phyloP scores from a whole-genome alignment of 2,888 invertebrate genomes.

The Calephelis perditalis region DNA sequence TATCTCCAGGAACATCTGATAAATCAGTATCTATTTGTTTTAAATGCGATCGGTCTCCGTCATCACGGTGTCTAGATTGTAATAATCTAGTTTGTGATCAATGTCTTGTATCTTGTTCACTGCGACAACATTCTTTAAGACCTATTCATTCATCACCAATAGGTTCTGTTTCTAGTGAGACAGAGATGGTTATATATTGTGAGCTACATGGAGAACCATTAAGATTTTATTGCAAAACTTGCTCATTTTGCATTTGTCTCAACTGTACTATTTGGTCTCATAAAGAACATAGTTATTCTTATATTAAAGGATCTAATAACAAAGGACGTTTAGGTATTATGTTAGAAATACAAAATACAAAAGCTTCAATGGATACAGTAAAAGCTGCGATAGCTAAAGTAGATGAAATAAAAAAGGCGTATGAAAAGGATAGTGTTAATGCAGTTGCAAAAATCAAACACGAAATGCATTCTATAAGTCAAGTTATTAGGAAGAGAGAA shows the following conservation, averaged over 20 bases:
- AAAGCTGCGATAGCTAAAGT: neutral
- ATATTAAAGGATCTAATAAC: neutral
- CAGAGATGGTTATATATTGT: slow-evolving; percentile 22
- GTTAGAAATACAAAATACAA: slow-evolving; percentile 9
- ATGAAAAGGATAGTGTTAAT: neutral
- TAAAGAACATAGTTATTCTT: neutral
- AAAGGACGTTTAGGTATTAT: neutral
- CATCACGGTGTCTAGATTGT: neutral
- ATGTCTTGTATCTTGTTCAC: neutral
- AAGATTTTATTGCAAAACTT: slow-evolving; percentile 8
- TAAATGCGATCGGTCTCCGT: neutral
- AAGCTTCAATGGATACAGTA: neutral
- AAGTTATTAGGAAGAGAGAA: slow-evolving; percentile 4
- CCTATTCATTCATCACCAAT: neutral
- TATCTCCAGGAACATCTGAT: neutral
- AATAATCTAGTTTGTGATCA: neutral
- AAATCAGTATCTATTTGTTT: neutral
- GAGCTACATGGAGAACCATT: slow-evolving; percentile 3
- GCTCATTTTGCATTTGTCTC: slow-evolving; percentile 2
- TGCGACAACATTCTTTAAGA: neutral
- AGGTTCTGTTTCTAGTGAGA: slow-evolving; percentile 20
- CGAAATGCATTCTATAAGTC: neutral
- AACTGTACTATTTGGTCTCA: slow-evolving; percentile 5
- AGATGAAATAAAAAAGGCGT: neutral
- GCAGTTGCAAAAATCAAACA: neutral